phyloP scores from a whole-genome alignment of 2,888 invertebrate genomes.

The Cepaea hortensis region DNA sequence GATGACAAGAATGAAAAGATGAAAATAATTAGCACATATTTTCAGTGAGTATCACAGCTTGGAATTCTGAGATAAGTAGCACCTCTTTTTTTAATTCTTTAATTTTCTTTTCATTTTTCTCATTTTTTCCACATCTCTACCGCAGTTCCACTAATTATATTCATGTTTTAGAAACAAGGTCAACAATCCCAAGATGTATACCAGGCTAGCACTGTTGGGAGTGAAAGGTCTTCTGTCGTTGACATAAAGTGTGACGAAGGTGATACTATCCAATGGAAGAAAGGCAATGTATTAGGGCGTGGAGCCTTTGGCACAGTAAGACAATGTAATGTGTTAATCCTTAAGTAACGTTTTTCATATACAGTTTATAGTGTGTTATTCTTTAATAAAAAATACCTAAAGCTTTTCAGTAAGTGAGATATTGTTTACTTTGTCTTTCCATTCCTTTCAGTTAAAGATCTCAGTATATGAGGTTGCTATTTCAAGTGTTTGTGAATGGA shows the following conservation, averaged over 20 bases:
- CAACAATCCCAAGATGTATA: conserved; percentile 37
- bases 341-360: not conserved
- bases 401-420: not conserved
- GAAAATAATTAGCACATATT: too few relatives aligned
- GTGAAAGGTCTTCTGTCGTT: conserved; percentile 64
- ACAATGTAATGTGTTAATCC: not conserved
- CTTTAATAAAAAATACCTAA: not conserved
- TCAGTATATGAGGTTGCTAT: too few relatives aligned
- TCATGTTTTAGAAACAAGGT: not conserved
- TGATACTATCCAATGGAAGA: conserved; percentile 75
- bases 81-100: too few relatives aligned
- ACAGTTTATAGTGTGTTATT: not conserved
- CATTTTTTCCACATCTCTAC: too few relatives aligned
- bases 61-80: too few relatives aligned
- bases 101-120: too few relatives aligned
- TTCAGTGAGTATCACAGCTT: too few relatives aligned
- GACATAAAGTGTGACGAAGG: conserved; percentile 58
- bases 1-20: too few relatives aligned
- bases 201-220: conserved; percentile 57
- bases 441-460: too few relatives aligned
- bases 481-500: too few relatives aligned
- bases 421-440: not conserved
- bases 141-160: too few relatives aligned
- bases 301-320: conserved; percentile 76
- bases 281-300: conserved; percentile 75